Conservation (phyloP, 2,113 vertebrate genomes). For the Triplophysa dalaica region DNA sequence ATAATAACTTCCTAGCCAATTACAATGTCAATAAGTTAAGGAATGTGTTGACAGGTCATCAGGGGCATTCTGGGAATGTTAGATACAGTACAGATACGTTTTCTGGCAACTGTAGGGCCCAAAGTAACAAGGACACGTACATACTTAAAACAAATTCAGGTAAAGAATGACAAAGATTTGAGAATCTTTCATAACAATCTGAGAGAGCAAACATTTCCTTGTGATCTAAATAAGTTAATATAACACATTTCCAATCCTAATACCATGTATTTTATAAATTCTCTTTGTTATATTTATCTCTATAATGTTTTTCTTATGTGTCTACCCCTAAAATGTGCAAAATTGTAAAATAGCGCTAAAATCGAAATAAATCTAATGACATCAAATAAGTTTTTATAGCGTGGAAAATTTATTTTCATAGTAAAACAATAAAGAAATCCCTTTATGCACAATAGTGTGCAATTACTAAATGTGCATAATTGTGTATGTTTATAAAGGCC, state of each 20-base stretch:
- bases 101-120: background rate
- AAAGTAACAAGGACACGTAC: background rate
- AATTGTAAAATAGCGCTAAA: too few relatives aligned
- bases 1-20: background rate
- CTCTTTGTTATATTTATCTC: too few relatives aligned
- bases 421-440: too few relatives aligned
- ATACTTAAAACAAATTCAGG: conserved; percentile 8
- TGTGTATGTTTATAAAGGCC: too few relatives aligned
- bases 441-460: too few relatives aligned
- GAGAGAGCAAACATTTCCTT: background rate
- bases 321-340: too few relatives aligned
- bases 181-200: conserved; percentile 1
- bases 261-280: background rate
- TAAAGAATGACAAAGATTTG: background rate
- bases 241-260: too few relatives aligned
- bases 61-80: conserved; percentile 16
- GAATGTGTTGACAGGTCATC: conserved; percentile 18
- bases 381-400: too few relatives aligned
- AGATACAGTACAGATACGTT: conserved; percentile 4
- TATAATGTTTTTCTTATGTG: too few relatives aligned
- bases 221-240: background rate
- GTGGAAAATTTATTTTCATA: too few relatives aligned
- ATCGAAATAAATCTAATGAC: too few relatives aligned
- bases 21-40: conserved; percentile 6
- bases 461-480: too few relatives aligned